Evolutionary conservation across 2,888 invertebrate species (phyloP), one percentile per base, ranked within the genome.

Genomic region (Labia minor): DNA sequence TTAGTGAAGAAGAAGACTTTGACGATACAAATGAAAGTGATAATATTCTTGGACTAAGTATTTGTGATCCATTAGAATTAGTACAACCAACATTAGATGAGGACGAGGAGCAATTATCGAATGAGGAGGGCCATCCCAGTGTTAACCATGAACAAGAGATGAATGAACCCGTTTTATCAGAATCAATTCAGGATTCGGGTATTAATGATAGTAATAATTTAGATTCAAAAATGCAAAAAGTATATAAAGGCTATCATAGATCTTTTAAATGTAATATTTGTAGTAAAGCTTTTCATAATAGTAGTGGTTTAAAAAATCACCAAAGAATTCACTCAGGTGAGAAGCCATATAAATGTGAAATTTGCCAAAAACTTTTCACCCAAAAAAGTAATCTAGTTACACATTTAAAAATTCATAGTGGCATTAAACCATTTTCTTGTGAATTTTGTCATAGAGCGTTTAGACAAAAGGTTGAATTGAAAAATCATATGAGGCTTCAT

Each of bases 1-100:
- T 10, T 49, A 49, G 49, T 49, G 49, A 49, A 8, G 49, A 49
- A 49, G 49, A 49, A 49, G 49, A 49, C 49, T 49, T 49, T 49
- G 49, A 49, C n/a, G 49, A 49, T 10, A 16, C 49, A 11, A 49
- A 49, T 49, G 49, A 49, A 49, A 49, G 49, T 49, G 49, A 49
- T 49, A 49, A 49, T 49, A 49, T 49, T 3, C 49, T 49, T 11
- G 49, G 49, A 49, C 49, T 49, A 3, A 49, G 49, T 49, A 49
- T 49, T 49, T 49, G 49, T 49, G 49, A 49, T 49, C 49, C 49
- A n/a, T 49, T 49, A 49, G 49, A 49, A 49, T 49, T 49, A 49
- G 49, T 49, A 49, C 49, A 49, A 14, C 49, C 49, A 11, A 49
- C 49, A 3, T 49, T 49, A 14, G 49, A 49, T 8, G 49, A 49